phyloP scores from a whole-genome alignment of 2,113 vertebrate species.

The Otis tarda region DNA sequence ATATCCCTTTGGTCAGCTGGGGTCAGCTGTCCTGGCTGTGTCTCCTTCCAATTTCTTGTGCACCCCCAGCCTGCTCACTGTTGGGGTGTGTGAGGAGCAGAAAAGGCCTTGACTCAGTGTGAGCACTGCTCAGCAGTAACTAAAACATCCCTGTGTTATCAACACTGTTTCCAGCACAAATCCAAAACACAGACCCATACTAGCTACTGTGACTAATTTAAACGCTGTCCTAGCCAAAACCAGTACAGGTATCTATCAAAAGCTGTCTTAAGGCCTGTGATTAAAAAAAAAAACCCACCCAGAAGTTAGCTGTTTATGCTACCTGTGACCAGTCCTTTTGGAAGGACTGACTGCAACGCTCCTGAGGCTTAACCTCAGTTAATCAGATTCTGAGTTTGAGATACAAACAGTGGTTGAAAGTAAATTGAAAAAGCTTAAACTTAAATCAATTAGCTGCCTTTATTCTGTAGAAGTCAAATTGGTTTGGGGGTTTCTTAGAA shows the following conservation, averaged over 20 bases:
- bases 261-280: neutral
- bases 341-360: neutral
- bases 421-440: neutral
- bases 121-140: neutral
- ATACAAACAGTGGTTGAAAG: neutral
- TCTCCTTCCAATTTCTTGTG: neutral
- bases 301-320: neutral
- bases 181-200: neutral
- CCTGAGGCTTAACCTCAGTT: neutral
- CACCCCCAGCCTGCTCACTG: fast-evolving
- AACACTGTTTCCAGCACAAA: neutral
- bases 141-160: neutral
- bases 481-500: neutral
- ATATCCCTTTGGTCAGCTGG: too few relatives aligned
- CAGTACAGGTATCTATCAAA: neutral
- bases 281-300: neutral
- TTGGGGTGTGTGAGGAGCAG: neutral
- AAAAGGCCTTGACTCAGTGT: neutral
- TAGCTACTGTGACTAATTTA: neutral
- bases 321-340: neutral
- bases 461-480: neutral
- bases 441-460: neutral
- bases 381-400: neutral
- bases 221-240: neutral
- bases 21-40: neutral